Base-by-base conservation (phyloP, 2,113 vertebrate genomes). In the Odobenus rosmarus region DNA sequence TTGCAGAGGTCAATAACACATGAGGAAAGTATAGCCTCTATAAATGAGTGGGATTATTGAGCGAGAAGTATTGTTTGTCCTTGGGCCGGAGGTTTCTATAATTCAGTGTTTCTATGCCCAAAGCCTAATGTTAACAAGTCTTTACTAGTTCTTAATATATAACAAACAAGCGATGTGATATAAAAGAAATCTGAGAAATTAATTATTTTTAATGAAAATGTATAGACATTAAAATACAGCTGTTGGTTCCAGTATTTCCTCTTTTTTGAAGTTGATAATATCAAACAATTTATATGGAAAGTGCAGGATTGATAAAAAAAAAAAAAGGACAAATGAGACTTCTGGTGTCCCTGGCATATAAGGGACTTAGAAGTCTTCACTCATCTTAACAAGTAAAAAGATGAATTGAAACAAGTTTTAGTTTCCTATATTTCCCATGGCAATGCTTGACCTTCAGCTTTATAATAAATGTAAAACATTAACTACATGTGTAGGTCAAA, bases 11-110 rank as follows among this genome's bases (percentile, higher is more conserved):
- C 79, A 71, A 0, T 28, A 85, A 33, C 57, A 36, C 7, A 4
- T 18, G 36, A 76, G 11, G 13, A 49, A 92, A 93, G 10, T n/a
- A 79, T 2, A 57, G 67, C 59, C n/a, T 77, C 61, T 14, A 89
- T 62, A 89, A 97, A 95, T 80, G 39, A 67, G 23, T 49, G 53
- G 39, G 83, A 84, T 80, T 96, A 53, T 21, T 81, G 71, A 26
- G 19, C 51, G 14, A 36, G 64, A n/a, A 69, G 21, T 59, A 39
- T 51, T 72, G 7, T 84, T 88, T 88, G 55, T 61, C 67, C 19
- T 92, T 62, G 31, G 39, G 10, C 12, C 16, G 71, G 31, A 49
- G 19, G 46, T 79, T 76, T 80, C 53, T 85, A 36, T 71, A 92
- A 51, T 46, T 24, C 36, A 74, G 13, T 24, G 33, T 36, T 59